These are phyloP conservation scores for Manis pentadactyla DNA, from an alignment of 2,797 vertebrate species.

Conservation along the genomic window DNA sequence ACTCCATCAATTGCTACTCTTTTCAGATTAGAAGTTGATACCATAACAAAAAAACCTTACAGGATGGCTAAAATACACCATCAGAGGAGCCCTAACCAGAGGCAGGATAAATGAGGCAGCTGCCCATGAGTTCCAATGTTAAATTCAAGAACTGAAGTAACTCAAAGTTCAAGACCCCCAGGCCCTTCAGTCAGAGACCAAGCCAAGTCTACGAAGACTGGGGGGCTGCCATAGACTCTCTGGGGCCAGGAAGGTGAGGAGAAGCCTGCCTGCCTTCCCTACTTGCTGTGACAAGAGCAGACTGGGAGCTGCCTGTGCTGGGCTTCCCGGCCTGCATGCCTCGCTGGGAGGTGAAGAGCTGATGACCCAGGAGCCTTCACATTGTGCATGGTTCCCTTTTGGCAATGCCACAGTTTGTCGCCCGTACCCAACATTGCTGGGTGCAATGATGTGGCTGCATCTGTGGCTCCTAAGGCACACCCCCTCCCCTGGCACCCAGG, in stretches of 20 bases:
- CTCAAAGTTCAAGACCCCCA: neutral
- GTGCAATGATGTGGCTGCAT: neutral
- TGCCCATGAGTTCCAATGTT: neutral
- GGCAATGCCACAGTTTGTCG: too few relatives aligned
- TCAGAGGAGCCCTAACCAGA: neutral
- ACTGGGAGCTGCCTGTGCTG: neutral
- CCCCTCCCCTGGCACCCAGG: neutral
- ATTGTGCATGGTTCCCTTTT: neutral
- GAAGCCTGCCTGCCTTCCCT: neutral
- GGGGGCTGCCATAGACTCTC: neutral
- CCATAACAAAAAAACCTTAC: neutral
- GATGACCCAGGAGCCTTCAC: neutral
- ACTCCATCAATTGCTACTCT: neutral
- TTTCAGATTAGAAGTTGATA: neutral
- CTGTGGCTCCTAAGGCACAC: neutral
- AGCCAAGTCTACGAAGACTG: too few relatives aligned
- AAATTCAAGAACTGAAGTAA: neutral
- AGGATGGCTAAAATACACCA: fast-evolving
- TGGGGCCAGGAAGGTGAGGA: neutral
- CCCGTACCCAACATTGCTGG: neutral
- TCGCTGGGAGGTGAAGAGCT: too few relatives aligned
- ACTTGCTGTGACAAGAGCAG: neutral
- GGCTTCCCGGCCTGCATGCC: fast-evolving
- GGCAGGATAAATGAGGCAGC: neutral
- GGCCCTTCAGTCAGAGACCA: neutral